Evolutionary conservation across 2,888 invertebrate species (phyloP).

Genomic region (Oegoconia quadripuncta): DNA sequence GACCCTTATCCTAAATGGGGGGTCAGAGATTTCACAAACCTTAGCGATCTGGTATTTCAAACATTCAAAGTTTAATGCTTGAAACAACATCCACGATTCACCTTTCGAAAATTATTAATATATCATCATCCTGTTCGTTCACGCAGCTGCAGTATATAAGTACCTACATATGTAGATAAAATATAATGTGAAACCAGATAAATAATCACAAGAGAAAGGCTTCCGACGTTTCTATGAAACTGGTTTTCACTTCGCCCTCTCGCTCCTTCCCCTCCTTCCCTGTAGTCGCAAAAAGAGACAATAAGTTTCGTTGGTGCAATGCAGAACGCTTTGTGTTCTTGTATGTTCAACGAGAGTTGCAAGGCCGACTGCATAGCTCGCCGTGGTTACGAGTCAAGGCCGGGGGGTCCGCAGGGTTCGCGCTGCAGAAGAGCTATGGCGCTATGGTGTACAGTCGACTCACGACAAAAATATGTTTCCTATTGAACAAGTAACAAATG

Average conservation of each 20-base stretch:
- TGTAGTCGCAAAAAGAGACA: conserved; percentile 34
- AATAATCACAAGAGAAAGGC: conserved; percentile 45
- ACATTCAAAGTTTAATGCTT: too few relatives aligned
- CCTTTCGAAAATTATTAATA: too few relatives aligned
- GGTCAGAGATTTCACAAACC: too few relatives aligned
- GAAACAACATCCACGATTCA: too few relatives aligned
- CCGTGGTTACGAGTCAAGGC: conserved; percentile 31
- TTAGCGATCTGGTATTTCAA: too few relatives aligned
- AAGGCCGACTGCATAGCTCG: conserved; percentile 42
- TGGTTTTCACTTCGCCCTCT: conserved; percentile 44
- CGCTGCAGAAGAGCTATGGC: background rate
- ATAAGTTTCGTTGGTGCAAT: conserved; percentile 32
- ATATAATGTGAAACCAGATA: too few relatives aligned
- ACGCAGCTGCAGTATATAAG: too few relatives aligned
- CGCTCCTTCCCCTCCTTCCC: conserved; percentile 27
- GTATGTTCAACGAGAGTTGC: conserved; percentile 38
- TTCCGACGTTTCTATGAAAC: conserved; percentile 57
- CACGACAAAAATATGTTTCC: too few relatives aligned
- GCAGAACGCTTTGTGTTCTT: conserved; percentile 30
- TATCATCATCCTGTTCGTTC: too few relatives aligned
- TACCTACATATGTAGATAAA: too few relatives aligned
- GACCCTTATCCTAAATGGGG: too few relatives aligned
- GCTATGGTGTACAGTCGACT: background rate
- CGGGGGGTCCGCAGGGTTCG: conserved; percentile 9
- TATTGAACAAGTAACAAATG: too few relatives aligned